Evolutionary conservation across 1,140 invertebrate genomes (phyloP).

Genomic region (Proctacanthus coquilletti): DNA sequence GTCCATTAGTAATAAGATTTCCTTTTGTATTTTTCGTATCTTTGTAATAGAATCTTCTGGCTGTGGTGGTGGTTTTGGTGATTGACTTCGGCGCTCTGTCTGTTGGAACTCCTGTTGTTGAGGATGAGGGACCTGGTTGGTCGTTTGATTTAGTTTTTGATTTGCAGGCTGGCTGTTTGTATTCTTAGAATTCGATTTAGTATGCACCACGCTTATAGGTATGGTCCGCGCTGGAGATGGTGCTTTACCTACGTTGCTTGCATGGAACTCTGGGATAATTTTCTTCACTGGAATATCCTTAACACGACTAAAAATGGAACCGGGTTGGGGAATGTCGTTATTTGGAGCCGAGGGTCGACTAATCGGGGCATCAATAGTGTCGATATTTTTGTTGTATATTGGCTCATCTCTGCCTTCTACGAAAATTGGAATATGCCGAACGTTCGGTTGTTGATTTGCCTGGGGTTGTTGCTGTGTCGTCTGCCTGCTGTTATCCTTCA

Average conservation of each 20-base stretch:
- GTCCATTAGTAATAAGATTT: slow-evolving; percentile 52
- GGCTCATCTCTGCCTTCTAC: slow-evolving; percentile 61
- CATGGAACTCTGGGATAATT: neutral
- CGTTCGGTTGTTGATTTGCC: slow-evolving; percentile 12
- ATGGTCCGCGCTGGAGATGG: slow-evolving; percentile 1
- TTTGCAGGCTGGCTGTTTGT: neutral
- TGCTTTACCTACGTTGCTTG: neutral
- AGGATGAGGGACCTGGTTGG: neutral
- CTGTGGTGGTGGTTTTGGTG: slow-evolving; percentile 17
- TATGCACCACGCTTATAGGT: neutral
- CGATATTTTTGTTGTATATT: slow-evolving; percentile 37
- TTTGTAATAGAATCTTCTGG: slow-evolving; percentile 41
- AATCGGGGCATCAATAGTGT: neutral
- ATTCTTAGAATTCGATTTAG: neutral
- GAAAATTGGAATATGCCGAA: slow-evolving; percentile 70
- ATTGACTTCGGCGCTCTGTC: slow-evolving; percentile 7
- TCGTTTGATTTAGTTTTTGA: neutral
- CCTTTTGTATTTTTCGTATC: slow-evolving; percentile 56
- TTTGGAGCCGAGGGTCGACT: slow-evolving; percentile 16
- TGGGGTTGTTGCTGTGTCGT: neutral
- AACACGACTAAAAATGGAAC: slow-evolving; percentile 5
- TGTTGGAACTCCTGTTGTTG: neutral
- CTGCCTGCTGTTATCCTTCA: neutral
- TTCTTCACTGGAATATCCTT: slow-evolving; percentile 6
- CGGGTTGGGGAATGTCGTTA: slow-evolving; percentile 14